Evolutionary conservation across 1,140 invertebrate genomes (phyloP).

Genomic region (Ips nitidus): DNA sequence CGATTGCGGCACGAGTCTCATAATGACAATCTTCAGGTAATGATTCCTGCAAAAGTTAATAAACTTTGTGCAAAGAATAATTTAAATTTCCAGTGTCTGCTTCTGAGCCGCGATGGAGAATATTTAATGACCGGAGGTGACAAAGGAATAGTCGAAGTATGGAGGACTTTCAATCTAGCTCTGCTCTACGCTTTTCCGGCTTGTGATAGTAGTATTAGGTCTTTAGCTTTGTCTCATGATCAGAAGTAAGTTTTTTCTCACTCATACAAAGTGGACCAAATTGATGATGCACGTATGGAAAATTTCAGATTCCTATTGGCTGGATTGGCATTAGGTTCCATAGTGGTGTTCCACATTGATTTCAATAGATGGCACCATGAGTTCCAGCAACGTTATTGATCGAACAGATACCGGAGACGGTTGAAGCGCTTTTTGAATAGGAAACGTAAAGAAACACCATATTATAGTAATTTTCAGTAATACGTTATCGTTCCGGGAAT

Average conservation of each 20-base stretch:
- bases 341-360: conserved; percentile 98
- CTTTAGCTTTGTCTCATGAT: conserved; percentile 93
- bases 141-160: conserved; percentile 96
- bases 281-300: not conserved
- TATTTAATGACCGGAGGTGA: conserved; percentile 97
- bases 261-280: not conserved
- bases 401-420: conserved; percentile 45
- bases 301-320: conserved; percentile 88
- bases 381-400: conserved; percentile 86
- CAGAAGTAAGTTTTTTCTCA: conserved; percentile 78
- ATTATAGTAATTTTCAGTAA: conserved; percentile 23
- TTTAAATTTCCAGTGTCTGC: conserved; percentile 74
- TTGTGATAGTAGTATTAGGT: conserved; percentile 90
- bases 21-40: conserved; percentile 93
- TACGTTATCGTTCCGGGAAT: not conserved
- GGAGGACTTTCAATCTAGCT: conserved; percentile 95
- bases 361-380: conserved; percentile 99
- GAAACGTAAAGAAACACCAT: not conserved
- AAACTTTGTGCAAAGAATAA: not conserved
- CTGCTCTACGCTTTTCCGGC: conserved; percentile 96
- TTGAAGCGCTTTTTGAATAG: conserved; percentile 18
- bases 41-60: conserved; percentile 13
- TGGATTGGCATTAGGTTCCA: conserved; percentile 93
- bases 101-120: conserved; percentile 95
- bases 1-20: conserved; percentile 84